A percentile compares a stretch with the other conserved stretches of the same genome.
These are phyloP conservation scores for Dryocosmus kuriphilus DNA, from an alignment of 2,888 invertebrate genomes.

Conservation along the genomic window DNA sequence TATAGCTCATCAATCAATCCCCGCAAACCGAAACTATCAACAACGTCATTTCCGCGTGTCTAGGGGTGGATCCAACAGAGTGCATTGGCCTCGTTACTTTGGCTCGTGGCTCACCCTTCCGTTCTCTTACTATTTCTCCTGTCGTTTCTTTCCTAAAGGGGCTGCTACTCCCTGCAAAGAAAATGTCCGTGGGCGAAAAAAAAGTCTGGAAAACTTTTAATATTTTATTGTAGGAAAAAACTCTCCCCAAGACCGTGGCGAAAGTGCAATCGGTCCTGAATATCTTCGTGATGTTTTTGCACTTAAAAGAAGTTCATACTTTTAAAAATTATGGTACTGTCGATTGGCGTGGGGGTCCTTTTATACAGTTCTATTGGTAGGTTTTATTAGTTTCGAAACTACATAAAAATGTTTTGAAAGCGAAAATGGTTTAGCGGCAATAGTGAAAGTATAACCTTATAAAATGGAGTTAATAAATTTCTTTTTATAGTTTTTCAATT, in stretches of 20 bases:
- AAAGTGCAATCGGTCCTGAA: conserved; percentile 1
- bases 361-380: neutral
- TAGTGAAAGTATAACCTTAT: neutral
- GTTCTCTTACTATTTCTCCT: conserved; percentile 14
- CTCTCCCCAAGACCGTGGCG: neutral
- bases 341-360: neutral
- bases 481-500: too few species aligned
- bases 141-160: neutral
- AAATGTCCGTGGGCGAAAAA: conserved; percentile 4
- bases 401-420: neutral
- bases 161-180: neutral
- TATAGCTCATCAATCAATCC: conserved; percentile 69
- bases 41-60: conserved; percentile 73
- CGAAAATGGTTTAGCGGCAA: neutral
- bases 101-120: conserved; percentile 46
- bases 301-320: neutral
- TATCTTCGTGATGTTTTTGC: conserved; percentile 1
- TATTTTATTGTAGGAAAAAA: conserved; percentile 8
- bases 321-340: conserved; percentile 4
- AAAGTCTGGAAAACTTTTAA: neutral
- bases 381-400: neutral
- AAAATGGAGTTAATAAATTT: too few species aligned
- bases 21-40: conserved; percentile 68
- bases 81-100: conserved; percentile 57
- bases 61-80: conserved; percentile 63